Base-by-base conservation (phyloP, 2,113 vertebrate species). In the Nothoprocta perdicaria region DNA sequence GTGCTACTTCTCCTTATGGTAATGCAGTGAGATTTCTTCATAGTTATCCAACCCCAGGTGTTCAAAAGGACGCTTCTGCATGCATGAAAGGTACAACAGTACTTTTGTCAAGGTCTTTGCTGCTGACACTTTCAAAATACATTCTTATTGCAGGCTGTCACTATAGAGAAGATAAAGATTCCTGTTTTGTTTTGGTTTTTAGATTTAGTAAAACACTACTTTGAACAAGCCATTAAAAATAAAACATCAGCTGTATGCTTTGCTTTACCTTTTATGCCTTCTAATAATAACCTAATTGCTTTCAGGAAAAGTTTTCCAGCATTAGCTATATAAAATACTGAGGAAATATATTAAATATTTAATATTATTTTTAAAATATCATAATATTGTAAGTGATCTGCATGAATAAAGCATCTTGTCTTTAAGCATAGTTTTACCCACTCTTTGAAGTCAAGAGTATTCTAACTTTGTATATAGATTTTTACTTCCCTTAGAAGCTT, bases 381-480 rank as follows among this genome's bases (percentile, higher is more conserved):
- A 0, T 41, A 92, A 74, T 76, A 60, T 9, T 29, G 10, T 66
- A 80, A 68, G 6, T 57, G 12, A 75, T 46, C 24, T 78, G 6
- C 69, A 89, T 91, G 60, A 92, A 90, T 87, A 77, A 93, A 91
- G 81, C 29, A 65, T 86, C 84, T 86, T 77, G 19, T 43, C 81
- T 95, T 93, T 84, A 71, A 90, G 65, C 18, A 9, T 26, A 74
- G 7, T 74, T 95, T 76, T 76, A 48, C 5, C 22, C 55, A 29
- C 26, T n/a, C 12, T 55, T 87, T 63, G 60, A 83, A 91, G 46
- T 10, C 14, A n/a, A 80, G 38, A 85, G 33, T 46, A 15, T 27
- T 55, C 26, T 40, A 52, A 19, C 4, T 29, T 78, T 7, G 23
- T 21, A 52, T 7, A 33, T 29, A 29, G 16, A 1, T 14, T 80